These are phyloP conservation scores for Pocota personata DNA, from an alignment of 2,888 invertebrate genomes.

Conservation along the genomic window DNA sequence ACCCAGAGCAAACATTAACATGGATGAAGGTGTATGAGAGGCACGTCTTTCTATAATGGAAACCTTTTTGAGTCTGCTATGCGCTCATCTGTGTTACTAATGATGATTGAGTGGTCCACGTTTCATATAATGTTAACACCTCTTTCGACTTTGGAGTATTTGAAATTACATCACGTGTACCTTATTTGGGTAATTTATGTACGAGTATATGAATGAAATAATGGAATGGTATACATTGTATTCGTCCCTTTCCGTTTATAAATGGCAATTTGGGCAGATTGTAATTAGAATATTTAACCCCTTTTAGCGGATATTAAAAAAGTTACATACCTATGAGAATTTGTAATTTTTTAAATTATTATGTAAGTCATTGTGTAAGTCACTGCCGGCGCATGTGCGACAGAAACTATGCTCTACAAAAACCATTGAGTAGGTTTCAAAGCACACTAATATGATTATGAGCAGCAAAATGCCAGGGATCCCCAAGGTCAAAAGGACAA, in stretches of 20 bases:
- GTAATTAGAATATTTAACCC: neutral
- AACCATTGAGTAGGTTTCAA: no score
- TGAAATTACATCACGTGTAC: conserved; percentile 58
- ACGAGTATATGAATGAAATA: conserved; percentile 16
- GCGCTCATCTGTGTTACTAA: conserved; percentile 35
- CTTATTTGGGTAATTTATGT: conserved; percentile 45
- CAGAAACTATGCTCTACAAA: no score
- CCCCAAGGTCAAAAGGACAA: no score
- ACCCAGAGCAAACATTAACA: conserved; percentile 11
- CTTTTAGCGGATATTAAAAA: neutral
- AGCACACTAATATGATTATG: no score
- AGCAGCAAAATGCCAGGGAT: no score
- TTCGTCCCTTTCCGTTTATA: neutral
- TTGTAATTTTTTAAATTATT: no score
- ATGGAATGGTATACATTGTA: conserved; percentile 14
- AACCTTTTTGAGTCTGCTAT: conserved; percentile 28
- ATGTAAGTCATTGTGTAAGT: no score
- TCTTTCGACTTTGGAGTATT: conserved; percentile 18
- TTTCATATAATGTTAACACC: conserved; percentile 45
- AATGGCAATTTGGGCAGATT: neutral
- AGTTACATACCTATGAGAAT: no score
- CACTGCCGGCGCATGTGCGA: no score
- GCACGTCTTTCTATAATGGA: conserved; percentile 40
- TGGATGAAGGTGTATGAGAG: neutral
- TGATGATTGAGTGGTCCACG: conserved; percentile 66